Conservation (phyloP, 2,113 vertebrate species). For the Eleginops maclovinus region DNA sequence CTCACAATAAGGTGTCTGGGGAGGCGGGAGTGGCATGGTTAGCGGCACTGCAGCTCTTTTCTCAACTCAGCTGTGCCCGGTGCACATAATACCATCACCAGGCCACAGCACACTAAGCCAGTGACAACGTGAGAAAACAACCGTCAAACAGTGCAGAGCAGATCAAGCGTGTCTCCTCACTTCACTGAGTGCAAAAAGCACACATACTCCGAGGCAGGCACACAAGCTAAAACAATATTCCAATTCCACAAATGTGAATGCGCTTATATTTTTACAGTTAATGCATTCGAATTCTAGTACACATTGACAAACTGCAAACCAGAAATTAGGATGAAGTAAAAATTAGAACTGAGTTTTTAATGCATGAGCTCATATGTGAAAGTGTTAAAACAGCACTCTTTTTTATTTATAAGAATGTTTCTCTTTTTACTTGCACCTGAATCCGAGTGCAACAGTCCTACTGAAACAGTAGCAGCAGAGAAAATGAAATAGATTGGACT, state of each 20-base stretch:
- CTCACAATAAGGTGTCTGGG: conserved; percentile 93
- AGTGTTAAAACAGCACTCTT: not conserved
- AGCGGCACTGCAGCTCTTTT: conserved; percentile 74
- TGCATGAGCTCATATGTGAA: not conserved
- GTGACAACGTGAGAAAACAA: conserved; percentile 97
- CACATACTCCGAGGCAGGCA: conserved; percentile 46
- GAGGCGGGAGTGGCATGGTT: conserved; percentile 75
- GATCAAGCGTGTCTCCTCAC: conserved; percentile 86
- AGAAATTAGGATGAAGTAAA: conserved; percentile 9
- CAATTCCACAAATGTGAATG: conserved; percentile 20
- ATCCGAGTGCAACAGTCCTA: conserved; percentile 8
- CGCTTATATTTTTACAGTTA: not conserved
- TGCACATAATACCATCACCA: conserved; percentile 90
- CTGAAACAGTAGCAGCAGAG: conserved; percentile 32
- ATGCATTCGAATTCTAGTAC: not conserved
- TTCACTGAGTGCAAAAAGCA: conserved; percentile 82
- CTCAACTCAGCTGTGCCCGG: conserved; percentile 78
- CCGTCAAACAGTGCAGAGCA: conserved; percentile 88
- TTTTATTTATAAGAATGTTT: conserved; percentile 9
- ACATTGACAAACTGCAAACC: not conserved
- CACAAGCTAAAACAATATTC: conserved; percentile 59
- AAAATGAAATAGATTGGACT: conserved; percentile 53
- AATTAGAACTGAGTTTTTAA: not conserved
- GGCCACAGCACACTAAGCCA: conserved; percentile 82
- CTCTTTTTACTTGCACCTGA: conserved; percentile 21